Conservation (phyloP, 2,113 vertebrate genomes). For the Notothenia rossii region DNA sequence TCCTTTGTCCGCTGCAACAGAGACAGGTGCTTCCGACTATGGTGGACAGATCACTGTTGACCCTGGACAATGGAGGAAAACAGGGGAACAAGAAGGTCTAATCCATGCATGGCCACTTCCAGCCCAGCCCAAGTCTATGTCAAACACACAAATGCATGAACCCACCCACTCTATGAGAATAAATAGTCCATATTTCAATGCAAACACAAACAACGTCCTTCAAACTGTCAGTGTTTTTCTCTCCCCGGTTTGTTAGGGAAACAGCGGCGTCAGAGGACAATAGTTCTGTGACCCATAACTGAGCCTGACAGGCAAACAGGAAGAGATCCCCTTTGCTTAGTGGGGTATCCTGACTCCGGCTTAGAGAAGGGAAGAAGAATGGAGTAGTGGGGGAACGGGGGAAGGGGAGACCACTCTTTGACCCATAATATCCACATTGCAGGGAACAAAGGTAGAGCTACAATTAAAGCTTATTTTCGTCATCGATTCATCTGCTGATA, state of each 20-base stretch:
- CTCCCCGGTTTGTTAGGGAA: constrained; percentile 34
- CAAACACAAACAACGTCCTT: constrained; percentile 50
- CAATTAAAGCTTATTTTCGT: no score
- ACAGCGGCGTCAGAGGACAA: constrained; percentile 57
- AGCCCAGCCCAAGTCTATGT: constrained; percentile 22
- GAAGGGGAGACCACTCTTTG: constrained; percentile 12
- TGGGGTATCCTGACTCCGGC: constrained; percentile 54
- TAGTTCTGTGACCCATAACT: constrained; percentile 58
- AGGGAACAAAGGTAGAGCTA: neutral
- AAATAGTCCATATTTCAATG: constrained; percentile 49
- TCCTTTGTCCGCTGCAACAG: constrained; percentile 54
- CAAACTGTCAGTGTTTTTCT: constrained; percentile 38
- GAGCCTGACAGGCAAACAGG: constrained; percentile 67
- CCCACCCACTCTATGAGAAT: constrained; percentile 22
- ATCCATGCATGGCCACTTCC: constrained; percentile 59
- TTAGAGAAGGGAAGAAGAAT: constrained; percentile 54
- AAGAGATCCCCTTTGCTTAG: constrained; percentile 63
- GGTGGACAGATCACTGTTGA: constrained; percentile 52
- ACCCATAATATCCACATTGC: constrained; percentile 40
- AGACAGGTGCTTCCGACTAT: constrained; percentile 77
- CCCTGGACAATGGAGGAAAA: constrained; percentile 68
- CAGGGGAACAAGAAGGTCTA: constrained; percentile 38
- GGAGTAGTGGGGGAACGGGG: constrained; percentile 1
- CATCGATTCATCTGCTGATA: no score
- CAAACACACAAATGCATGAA: constrained; percentile 53